Conservation (phyloP, 2,797 vertebrate species). For the Fundulus diaphanus region DNA sequence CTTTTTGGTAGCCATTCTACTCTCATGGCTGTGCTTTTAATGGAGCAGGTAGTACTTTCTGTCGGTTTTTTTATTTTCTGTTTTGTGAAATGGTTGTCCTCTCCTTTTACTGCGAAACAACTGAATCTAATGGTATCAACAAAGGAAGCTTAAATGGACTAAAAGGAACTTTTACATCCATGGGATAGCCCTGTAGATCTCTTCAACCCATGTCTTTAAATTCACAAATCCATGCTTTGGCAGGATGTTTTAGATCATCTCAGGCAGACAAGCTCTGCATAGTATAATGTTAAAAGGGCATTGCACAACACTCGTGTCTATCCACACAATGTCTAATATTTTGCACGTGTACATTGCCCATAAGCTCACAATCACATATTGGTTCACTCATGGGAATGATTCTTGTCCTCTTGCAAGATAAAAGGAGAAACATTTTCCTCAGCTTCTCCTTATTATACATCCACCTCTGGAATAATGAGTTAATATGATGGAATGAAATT, state of each 20-base stretch:
- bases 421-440: slow-evolving; percentile 26
- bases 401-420: background rate
- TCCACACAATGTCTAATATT: slow-evolving; percentile 20
- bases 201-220: slow-evolving; percentile 26
- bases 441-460: slow-evolving; percentile 20
- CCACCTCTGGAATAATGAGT: slow-evolving; percentile 34
- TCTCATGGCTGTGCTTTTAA: too few relatives aligned
- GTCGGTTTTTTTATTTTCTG: too few relatives aligned
- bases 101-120: slow-evolving; percentile 34
- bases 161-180: slow-evolving; percentile 49
- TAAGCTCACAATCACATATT: slow-evolving; percentile 19
- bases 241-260: slow-evolving; percentile 33
- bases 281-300: slow-evolving; percentile 10
- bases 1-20: too few relatives aligned
- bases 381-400: slow-evolving; percentile 12
- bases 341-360: slow-evolving; percentile 4
- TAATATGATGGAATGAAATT: slow-evolving; percentile 32
- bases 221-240: slow-evolving; percentile 4
- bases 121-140: slow-evolving; percentile 33
- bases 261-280: slow-evolving; percentile 10
- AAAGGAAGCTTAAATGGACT: slow-evolving; percentile 41
- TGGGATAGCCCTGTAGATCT: slow-evolving; percentile 17
- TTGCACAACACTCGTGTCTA: background rate
- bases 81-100: slow-evolving; percentile 13
- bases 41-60: too few relatives aligned